A percentile compares a stretch with the other conserved stretches of the same genome.
These are phyloP conservation scores for Pterois miles DNA, from an alignment of 2,797 vertebrate genomes.

Conservation along the genomic window DNA sequence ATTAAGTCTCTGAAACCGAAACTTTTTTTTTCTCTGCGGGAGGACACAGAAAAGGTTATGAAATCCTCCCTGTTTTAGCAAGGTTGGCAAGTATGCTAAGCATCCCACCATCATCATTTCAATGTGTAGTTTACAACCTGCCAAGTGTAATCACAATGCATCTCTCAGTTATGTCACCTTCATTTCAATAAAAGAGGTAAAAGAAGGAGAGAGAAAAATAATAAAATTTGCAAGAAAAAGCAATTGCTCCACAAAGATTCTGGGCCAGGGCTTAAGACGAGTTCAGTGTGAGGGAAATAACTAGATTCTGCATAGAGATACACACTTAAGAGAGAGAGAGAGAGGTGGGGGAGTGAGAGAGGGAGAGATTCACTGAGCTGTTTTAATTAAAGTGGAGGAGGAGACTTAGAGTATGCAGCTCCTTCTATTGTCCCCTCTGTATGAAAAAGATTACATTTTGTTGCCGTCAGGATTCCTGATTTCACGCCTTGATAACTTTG, in stretches of 20 bases:
- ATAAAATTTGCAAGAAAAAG: slow-evolving; percentile 51
- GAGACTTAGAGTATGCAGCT: slow-evolving; percentile 75
- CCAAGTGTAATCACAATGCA: slow-evolving; percentile 38
- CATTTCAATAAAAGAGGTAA: slow-evolving; percentile 28
- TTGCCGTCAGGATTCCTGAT: slow-evolving; percentile 86
- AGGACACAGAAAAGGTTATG: no score
- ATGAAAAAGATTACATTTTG: slow-evolving; percentile 85
- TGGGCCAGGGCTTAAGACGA: slow-evolving; percentile 56
- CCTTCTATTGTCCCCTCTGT: slow-evolving; percentile 83
- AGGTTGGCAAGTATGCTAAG: no score
- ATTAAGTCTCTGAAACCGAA: no score
- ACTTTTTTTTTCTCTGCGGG: no score
- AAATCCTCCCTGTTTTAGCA: no score
- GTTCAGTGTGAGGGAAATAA: slow-evolving; percentile 65
- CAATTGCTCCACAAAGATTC: slow-evolving; percentile 64
- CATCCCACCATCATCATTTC: neutral
- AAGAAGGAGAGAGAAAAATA: slow-evolving; percentile 1
- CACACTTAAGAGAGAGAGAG: slow-evolving; percentile 58
- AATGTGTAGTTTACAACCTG: slow-evolving; percentile 23
- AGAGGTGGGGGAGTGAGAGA: slow-evolving; percentile 50
- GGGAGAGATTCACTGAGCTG: slow-evolving; percentile 65
- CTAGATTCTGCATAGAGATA: slow-evolving; percentile 69
- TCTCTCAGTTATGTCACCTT: slow-evolving; percentile 33
- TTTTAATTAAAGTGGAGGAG: slow-evolving; percentile 85
- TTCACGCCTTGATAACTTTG: slow-evolving; percentile 84